A percentile compares a stretch with the other conserved stretches of the same genome.
These are phyloP conservation scores for Meiosimyza decipiens DNA, from an alignment of 2,888 invertebrate species.

Conservation along the genomic window DNA sequence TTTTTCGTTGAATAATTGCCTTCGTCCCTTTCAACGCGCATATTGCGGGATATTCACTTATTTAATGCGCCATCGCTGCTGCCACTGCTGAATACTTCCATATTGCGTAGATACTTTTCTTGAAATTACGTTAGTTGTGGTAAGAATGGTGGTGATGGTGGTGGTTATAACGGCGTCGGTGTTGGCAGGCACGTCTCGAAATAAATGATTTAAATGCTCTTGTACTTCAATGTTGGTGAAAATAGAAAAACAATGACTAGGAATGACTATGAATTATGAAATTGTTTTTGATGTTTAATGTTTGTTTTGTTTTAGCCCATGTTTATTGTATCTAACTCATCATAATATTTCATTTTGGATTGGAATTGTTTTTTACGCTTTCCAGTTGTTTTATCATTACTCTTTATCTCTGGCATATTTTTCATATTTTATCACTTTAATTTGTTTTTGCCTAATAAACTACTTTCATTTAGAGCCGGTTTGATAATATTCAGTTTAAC, in stretches of 20 bases:
- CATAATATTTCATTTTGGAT: too few relatives aligned
- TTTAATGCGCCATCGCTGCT: background rate
- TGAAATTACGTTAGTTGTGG: background rate
- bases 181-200: constrained; percentile 5
- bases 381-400: too few relatives aligned
- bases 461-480: background rate
- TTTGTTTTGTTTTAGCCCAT: background rate
- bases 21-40: constrained; percentile 18
- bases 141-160: background rate
- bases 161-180: background rate
- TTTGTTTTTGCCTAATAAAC: too few relatives aligned
- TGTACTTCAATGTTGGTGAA: background rate
- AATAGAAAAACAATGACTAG: constrained; percentile 25
- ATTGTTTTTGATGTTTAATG: constrained; percentile 6
- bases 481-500: too few relatives aligned
- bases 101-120: too few relatives aligned
- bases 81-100: background rate
- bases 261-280: constrained; percentile 15
- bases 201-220: constrained; percentile 20
- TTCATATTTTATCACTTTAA: too few relatives aligned
- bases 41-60: background rate
- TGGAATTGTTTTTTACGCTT: too few relatives aligned
- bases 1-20: constrained; percentile 26
- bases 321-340: too few relatives aligned
- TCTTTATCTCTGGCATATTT: too few relatives aligned